A percentile compares a stretch with the other conserved stretches of the same genome.
Evolutionary conservation across 2,113 vertebrate genomes (phyloP).

Genomic region (Oenanthe oenanthe): DNA sequence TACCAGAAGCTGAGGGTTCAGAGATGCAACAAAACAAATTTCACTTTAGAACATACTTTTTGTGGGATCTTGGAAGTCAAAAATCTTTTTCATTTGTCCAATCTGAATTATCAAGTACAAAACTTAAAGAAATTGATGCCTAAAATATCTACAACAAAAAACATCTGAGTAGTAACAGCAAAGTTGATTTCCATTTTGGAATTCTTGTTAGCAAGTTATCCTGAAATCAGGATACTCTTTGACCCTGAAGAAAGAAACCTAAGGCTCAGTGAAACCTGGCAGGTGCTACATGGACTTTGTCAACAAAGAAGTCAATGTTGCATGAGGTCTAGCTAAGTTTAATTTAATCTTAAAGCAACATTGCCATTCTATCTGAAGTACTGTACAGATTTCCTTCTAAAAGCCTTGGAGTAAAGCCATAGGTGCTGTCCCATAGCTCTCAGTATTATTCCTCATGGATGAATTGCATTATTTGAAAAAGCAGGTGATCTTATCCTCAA

Average conservation of each 20-base stretch:
- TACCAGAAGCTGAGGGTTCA: neutral
- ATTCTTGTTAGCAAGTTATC: neutral
- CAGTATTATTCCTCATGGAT: neutral
- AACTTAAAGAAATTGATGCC: neutral
- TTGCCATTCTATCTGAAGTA: neutral
- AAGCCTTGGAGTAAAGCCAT: neutral
- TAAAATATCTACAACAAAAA: neutral
- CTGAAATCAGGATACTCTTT: neutral
- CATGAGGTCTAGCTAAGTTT: neutral
- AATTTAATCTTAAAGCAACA: neutral
- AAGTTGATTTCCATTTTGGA: neutral
- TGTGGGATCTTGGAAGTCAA: neutral
- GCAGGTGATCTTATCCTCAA: neutral
- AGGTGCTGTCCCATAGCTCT: neutral
- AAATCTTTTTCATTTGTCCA: neutral
- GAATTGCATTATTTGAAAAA: neutral
- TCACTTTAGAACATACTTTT: neutral
- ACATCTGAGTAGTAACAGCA: rapidly evolving
- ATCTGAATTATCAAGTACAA: neutral
- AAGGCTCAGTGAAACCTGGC: neutral
- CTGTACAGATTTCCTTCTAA: neutral
- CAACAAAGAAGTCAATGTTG: neutral
- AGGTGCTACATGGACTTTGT: neutral
- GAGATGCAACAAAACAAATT: neutral
- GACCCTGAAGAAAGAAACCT: neutral